Base-by-base conservation (phyloP, 2,888 invertebrate genomes). In the Cistogaster globosa region DNA sequence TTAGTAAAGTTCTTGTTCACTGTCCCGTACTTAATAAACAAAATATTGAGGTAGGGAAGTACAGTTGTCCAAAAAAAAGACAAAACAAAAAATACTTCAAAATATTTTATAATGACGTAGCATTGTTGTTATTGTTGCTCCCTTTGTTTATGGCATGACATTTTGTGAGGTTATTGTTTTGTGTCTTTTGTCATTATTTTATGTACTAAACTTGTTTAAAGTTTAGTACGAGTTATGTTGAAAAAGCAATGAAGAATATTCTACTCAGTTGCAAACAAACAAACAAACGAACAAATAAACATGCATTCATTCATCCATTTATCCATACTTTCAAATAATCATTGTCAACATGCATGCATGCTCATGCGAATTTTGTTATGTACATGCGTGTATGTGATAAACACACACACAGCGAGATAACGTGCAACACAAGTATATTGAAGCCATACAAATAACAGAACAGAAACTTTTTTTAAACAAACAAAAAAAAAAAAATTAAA, bases 381-480 rank as follows among this genome's bases (percentile, higher is more conserved):
- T 53, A 38, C 38, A 53, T 26, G 60, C n/a, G n/a, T 32, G 1
- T 22, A 12, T 62, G 62, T 22, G 22, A 26, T 65, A 42, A 45
- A 60, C 48, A 53, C n/a, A 69, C 12, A 38, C 36, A 65, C 36
- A 67, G 22, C 58, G 22, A 67, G 32, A 32, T 32, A 32, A 8
- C 32, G 0, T 51, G 16, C 7, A 16, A 26, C 16, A n/a, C 57
- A 63, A 82, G 65, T 58, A 65, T 67, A 75, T 75, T 82, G 85
- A 85, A 85, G 85, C 85, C 85, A 85, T 85, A 85, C 79, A 83
- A 83, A 80, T 81, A 85, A 78, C 75, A 77, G 82, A 78, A 78
- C 63, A 74, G 32, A 32, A 69, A 71, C 5, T 1, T 26, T 14
- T 57, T 65, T 65, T 38, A 68, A 84, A 48, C 75, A 77, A 83